These are phyloP conservation scores for Drosophila dunni DNA, from an alignment of 1,140 invertebrate species.

Conservation along the genomic window DNA sequence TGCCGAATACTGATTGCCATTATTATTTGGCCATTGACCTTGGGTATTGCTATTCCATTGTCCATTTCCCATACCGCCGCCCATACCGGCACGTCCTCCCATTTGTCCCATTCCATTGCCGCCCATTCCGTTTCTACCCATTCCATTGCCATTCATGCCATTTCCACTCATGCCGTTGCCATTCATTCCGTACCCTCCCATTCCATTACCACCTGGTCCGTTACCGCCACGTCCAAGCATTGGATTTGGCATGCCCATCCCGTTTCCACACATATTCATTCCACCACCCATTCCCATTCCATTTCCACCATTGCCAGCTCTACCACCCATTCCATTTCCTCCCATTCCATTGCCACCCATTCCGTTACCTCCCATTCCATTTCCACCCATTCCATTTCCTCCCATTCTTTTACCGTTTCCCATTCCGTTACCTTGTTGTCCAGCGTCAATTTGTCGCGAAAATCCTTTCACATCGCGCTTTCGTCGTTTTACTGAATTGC, in stretches of 20 bases:
- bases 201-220: not conserved
- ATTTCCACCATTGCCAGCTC: conserved; percentile 11
- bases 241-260: not conserved
- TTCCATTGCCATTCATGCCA: conserved; percentile 21
- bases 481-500: not conserved
- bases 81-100: conserved; percentile 7
- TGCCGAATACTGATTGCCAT: conserved; percentile 22
- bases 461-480: not conserved
- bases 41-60: conserved; percentile 15
- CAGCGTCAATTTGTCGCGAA: conserved; percentile 4
- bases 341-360: conserved; percentile 3
- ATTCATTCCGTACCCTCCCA: conserved; percentile 15
- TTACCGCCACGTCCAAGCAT: not conserved
- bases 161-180: not conserved
- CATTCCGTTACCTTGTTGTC: conserved; percentile 8
- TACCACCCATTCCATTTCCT: conserved; percentile 8
- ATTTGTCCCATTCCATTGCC: conserved; percentile 16
- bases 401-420: conserved; percentile 23
- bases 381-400: conserved; percentile 25
- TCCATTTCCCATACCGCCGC: not conserved
- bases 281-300: conserved; percentile 16
- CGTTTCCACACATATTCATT: conserved; percentile 14
- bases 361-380: conserved; percentile 9
- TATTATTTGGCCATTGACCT: conserved; percentile 27
- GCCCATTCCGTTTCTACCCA: conserved; percentile 28